Percentiles rank a stretch among this genome's conserved stretches.
phyloP scores from a whole-genome alignment of 2,888 invertebrate genomes.

The Lottia gigantea region DNA sequence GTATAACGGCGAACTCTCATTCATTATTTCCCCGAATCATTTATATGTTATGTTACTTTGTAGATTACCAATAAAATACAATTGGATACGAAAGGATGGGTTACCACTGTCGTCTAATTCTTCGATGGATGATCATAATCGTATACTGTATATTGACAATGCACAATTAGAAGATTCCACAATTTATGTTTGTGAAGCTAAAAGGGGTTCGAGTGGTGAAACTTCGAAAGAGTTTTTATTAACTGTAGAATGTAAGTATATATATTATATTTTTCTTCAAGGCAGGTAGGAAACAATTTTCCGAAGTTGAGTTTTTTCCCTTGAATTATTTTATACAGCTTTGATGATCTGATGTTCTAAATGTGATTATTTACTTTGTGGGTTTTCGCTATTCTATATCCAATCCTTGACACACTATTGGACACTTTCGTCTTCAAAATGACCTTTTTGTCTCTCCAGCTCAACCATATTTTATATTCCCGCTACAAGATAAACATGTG shows the following conservation, averaged over 20 bases:
- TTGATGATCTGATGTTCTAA: no score
- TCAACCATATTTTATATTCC: conserved; percentile 49
- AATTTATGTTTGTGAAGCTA: conserved; percentile 86
- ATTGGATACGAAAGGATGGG: conserved; percentile 42
- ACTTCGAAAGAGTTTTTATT: conserved; percentile 31
- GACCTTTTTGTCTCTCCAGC: conserved; percentile 33
- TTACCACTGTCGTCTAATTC: conserved; percentile 75
- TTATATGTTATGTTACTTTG: not conserved
- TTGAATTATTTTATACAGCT: no score
- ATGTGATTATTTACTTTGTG: no score
- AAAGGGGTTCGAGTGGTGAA: conserved; percentile 24
- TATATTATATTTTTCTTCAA: not conserved
- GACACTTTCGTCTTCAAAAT: not conserved
- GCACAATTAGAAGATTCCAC: conserved; percentile 94
- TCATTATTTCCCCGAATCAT: no score
- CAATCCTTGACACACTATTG: no score
- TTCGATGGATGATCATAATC: conserved; percentile 81
- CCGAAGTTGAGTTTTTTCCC: no score
- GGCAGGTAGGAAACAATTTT: no score
- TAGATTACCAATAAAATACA: conserved; percentile 48
- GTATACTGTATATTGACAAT: conserved; percentile 86
- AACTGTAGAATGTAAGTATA: conserved; percentile 33
- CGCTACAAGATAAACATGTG: conserved; percentile 45
- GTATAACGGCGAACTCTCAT: no score
- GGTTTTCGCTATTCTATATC: no score